Base-by-base conservation (phyloP, 2,797 vertebrate genomes). In the Onychomys leucogaster region DNA sequence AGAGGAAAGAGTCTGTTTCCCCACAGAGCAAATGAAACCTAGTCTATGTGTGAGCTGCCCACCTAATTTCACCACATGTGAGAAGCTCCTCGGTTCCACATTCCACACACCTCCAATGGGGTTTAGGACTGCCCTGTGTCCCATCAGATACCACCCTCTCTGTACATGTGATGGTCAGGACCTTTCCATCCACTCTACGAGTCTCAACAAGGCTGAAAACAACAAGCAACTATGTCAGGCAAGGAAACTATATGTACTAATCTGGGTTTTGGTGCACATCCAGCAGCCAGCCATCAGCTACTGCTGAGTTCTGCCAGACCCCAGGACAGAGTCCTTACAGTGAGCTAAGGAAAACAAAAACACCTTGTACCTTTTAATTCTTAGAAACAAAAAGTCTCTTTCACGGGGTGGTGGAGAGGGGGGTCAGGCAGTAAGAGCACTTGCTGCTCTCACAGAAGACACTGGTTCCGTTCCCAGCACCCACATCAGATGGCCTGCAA, bases 351-450 rank as follows among this genome's bases (percentile, higher is more conserved):
- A 55, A 55, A 55, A 55, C 52, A 55, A 55, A 55, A 55, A 55
- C 14, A 55, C 52, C 86, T 92, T 52, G 75, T 23, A 34, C 43
- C 67, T 86, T 80, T 63, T 11, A 41, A 65, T 46, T 82, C 55
- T 92, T 63, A 78, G 16, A 96, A 91, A 92, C 55, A 95, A 94
- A 46, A 61, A 23, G 69, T n/a, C 46, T 95, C 73, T 92, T 85
- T 88, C 12, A 59, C 52, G 19, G 59, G 92, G 69, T 27, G 61
- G 32, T 55, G 8, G 23, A 87, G 34, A 37, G 34, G 27, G 37
- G 23, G 23, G 34, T 37, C 65, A 27, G 63, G 16, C 12, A 46
- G 17, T 55, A 37, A 55, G 34, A 52, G 46, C 34, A 37, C 34
- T 69, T n/a, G 83, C 7, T 27, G 21, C 21, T 86, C 32, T 69